Percentiles rank a stretch among this genome's conserved stretches.
These are phyloP conservation scores for Geothlypis trichas DNA, from an alignment of 2,113 vertebrate species.

Conservation along the genomic window DNA sequence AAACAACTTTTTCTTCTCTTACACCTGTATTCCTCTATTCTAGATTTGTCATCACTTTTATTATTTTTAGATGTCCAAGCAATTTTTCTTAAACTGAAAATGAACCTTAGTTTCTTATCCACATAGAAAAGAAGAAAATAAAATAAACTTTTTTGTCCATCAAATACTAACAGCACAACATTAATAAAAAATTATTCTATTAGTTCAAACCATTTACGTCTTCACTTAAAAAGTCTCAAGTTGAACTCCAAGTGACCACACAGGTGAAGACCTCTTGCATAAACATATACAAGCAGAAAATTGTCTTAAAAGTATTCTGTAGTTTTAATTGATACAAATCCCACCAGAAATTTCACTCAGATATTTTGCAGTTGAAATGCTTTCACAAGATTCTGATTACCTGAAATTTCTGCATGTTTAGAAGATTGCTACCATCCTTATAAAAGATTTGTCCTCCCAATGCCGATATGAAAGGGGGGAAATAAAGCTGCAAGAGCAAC, in stretches of 20 bases:
- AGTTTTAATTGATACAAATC: background rate
- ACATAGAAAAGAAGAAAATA: background rate
- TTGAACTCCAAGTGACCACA: background rate
- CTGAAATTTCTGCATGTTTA: constrained; percentile 1
- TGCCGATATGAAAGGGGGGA: background rate
- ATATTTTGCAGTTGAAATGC: background rate
- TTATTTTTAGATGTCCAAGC: background rate
- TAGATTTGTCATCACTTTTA: background rate
- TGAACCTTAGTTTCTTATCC: background rate
- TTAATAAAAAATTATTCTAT: background rate
- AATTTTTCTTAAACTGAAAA: background rate
- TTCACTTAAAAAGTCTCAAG: background rate
- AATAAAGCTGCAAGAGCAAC: background rate
- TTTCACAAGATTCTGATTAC: constrained; percentile 30
- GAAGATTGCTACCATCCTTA: constrained; percentile 54
- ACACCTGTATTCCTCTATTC: background rate
- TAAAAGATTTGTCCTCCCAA: constrained; percentile 55
- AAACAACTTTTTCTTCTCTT: background rate
- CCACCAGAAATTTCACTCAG: background rate
- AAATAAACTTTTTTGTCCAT: background rate
- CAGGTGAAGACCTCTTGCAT: background rate
- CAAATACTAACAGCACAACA: background rate
- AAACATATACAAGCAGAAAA: background rate
- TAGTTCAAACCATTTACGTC: background rate
- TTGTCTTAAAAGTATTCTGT: background rate